phyloP scores from a whole-genome alignment of 2,113 vertebrate species.

The Albula glossodonta region DNA sequence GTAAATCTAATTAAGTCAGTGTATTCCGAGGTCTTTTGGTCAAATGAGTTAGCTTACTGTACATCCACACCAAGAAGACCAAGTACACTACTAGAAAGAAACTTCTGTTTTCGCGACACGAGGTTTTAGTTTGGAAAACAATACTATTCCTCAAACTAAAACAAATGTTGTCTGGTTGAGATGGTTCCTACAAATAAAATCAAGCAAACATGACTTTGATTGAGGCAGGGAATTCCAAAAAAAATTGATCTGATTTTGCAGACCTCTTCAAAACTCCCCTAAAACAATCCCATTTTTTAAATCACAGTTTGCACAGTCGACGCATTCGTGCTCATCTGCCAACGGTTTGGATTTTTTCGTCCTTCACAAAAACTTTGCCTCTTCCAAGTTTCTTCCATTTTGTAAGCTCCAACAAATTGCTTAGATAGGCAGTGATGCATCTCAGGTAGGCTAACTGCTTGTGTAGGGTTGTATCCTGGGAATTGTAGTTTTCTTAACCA shows the following conservation, averaged over 20 bases:
- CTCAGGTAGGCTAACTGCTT: background rate
- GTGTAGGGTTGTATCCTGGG: background rate
- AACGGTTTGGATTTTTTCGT: background rate
- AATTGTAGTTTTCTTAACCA: background rate
- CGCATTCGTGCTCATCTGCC: too few species aligned
- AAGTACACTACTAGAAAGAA: too few species aligned
- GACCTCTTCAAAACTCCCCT: background rate
- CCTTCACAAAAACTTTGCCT: background rate
- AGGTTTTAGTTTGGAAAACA: too few species aligned
- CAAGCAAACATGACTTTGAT: background rate
- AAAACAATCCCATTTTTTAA: background rate
- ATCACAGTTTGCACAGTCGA: background rate
- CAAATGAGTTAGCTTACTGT: too few species aligned
- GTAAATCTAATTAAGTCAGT: too few species aligned
- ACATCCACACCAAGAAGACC: too few species aligned
- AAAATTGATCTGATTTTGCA: background rate
- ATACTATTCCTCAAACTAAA: too few species aligned
- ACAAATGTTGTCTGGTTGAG: too few species aligned
- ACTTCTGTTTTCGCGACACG: too few species aligned
- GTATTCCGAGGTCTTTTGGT: too few species aligned
- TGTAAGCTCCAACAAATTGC: background rate
- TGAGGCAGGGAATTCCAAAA: background rate
- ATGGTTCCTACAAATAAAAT: background rate
- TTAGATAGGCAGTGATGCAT: background rate
- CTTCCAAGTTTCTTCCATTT: background rate